These are phyloP conservation scores for Semicossyphus pulcher DNA, from an alignment of 2,113 vertebrate species.

Conservation along the genomic window DNA sequence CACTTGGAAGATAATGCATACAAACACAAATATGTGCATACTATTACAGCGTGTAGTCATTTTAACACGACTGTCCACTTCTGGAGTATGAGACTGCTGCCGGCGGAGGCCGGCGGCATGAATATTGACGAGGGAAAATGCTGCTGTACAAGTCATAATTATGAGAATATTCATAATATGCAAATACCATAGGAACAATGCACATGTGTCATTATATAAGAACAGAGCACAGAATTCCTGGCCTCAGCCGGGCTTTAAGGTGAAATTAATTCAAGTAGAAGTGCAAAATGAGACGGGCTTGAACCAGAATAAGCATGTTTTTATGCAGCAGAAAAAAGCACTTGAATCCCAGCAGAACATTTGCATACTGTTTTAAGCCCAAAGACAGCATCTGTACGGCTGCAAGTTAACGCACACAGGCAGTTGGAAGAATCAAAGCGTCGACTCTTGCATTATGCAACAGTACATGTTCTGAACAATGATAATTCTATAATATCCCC, in stretches of 20 bases:
- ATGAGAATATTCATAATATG: slow-evolving; percentile 50
- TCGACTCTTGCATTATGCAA: slow-evolving; percentile 65
- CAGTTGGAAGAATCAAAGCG: slow-evolving; percentile 62
- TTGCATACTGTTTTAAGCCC: slow-evolving; percentile 65
- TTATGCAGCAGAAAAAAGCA: slow-evolving; percentile 49
- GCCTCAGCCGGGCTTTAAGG: slow-evolving; percentile 19
- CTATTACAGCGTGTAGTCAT: slow-evolving; percentile 6
- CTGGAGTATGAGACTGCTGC: slow-evolving; percentile 36
- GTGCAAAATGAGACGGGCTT: slow-evolving; percentile 36
- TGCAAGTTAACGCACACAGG: slow-evolving; percentile 53
- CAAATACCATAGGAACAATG: slow-evolving; percentile 40
- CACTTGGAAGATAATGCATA: not conserved
- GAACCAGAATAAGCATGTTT: slow-evolving; percentile 52
- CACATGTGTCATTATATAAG: slow-evolving; percentile 27
- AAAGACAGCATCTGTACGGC: slow-evolving; percentile 47
- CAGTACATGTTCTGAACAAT: slow-evolving; percentile 57
- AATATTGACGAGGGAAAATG: slow-evolving; percentile 49
- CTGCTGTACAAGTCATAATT: slow-evolving; percentile 28
- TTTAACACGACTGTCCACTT: slow-evolving; percentile 20
- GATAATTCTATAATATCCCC: slow-evolving; percentile 61
- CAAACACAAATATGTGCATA: slow-evolving; percentile 24
- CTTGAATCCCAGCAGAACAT: slow-evolving; percentile 62
- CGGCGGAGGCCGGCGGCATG: slow-evolving; percentile 34
- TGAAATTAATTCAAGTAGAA: slow-evolving; percentile 50
- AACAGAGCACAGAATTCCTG: slow-evolving; percentile 27